phyloP scores from a whole-genome alignment of 2,888 invertebrate genomes.

The Drosophila monieri region DNA sequence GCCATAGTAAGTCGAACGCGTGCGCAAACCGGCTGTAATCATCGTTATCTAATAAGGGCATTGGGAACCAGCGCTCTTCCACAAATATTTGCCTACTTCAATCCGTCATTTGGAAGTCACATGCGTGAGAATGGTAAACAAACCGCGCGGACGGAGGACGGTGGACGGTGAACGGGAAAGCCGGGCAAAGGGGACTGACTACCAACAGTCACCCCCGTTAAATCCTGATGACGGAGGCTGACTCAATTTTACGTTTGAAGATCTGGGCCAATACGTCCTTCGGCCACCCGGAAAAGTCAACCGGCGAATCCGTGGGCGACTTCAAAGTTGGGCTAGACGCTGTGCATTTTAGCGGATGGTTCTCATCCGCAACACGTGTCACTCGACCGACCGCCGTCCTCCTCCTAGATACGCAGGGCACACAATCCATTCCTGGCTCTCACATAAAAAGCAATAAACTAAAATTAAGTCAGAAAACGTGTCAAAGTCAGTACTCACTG shows the following conservation, averaged over 20 bases:
- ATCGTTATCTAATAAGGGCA: slow-evolving; percentile 77
- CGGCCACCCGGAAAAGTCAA: slow-evolving; percentile 64
- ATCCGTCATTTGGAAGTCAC: slow-evolving; percentile 84
- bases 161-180: slow-evolving; percentile 5
- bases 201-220: not conserved
- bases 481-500: slow-evolving; percentile 82
- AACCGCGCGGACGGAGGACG: slow-evolving; percentile 21
- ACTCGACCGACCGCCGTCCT: slow-evolving; percentile 38
- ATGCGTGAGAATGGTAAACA: slow-evolving; percentile 84
- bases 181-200: not conserved
- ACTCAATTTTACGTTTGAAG: slow-evolving; percentile 58
- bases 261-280: slow-evolving; percentile 24
- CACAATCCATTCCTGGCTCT: slow-evolving; percentile 30
- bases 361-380: slow-evolving; percentile 82
- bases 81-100: slow-evolving; percentile 83
- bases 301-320: slow-evolving; percentile 50
- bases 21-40: slow-evolving; percentile 54
- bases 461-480: slow-evolving; percentile 82
- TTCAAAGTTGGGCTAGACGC: slow-evolving; percentile 59
- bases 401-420: slow-evolving; percentile 37
- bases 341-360: slow-evolving; percentile 51
- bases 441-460: slow-evolving; percentile 79
- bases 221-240: slow-evolving; percentile 51
- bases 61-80: slow-evolving; percentile 69
- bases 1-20: slow-evolving; percentile 62